These are phyloP conservation scores for Callipepla californica DNA, from an alignment of 2,113 vertebrate species.

Conservation along the genomic window DNA sequence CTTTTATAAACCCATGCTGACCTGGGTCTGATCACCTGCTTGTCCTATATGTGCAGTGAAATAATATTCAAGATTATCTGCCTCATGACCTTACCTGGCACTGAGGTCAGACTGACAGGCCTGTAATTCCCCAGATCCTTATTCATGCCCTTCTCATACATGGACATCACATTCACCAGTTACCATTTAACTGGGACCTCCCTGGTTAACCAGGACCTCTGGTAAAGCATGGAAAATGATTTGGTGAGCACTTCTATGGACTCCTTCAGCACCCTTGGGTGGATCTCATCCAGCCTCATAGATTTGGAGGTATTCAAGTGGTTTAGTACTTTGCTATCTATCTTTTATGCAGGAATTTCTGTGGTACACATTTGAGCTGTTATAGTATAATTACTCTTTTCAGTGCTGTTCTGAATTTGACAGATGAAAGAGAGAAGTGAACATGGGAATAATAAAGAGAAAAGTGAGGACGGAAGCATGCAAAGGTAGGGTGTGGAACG, in stretches of 20 bases:
- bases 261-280: neutral
- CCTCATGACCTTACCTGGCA: neutral
- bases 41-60: neutral
- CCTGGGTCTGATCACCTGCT: neutral
- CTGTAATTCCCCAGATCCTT: neutral
- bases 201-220: neutral
- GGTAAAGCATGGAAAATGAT: neutral
- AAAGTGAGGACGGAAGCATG: neutral
- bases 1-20: neutral
- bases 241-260: neutral
- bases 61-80: neutral
- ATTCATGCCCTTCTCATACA: neutral
- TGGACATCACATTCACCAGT: neutral
- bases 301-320: neutral
- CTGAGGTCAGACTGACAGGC: neutral
- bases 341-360: neutral
- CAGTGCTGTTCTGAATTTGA: neutral
- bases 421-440: neutral
- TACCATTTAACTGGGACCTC: neutral
- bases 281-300: neutral
- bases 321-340: neutral
- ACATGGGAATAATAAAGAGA: neutral
- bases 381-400: neutral
- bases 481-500: neutral
- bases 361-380: accelerated